Conservation (phyloP, 1,140 invertebrate species). For the Cardiocondyla obscurior region DNA sequence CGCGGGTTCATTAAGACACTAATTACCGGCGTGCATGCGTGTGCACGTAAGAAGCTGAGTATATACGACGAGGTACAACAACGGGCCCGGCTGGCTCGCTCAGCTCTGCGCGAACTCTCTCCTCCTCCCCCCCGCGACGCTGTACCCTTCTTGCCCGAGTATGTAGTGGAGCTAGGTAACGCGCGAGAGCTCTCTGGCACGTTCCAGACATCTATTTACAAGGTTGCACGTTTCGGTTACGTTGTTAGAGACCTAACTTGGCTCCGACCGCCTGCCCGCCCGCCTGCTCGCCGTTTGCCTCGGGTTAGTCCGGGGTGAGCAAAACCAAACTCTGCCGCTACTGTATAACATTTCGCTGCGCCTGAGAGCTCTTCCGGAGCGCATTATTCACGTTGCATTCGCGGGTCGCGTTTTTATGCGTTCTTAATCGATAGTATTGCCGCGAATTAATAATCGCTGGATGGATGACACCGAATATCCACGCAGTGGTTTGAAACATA, state of each 20-base stretch:
- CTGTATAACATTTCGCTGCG: constrained; percentile 51
- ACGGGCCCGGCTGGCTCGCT: constrained; percentile 41
- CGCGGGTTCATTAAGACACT: constrained; percentile 76
- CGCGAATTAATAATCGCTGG: too few species aligned
- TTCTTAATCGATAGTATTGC: background rate
- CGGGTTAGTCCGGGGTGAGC: constrained; percentile 22
- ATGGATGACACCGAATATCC: too few species aligned
- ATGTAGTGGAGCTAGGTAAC: constrained; percentile 32
- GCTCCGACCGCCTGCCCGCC: constrained; percentile 42
- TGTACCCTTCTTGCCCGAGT: constrained; percentile 58
- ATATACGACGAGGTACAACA: constrained; percentile 65
- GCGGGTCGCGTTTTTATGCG: constrained; percentile 20
- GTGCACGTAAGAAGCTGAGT: constrained; percentile 71
- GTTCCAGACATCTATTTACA: constrained; percentile 80
- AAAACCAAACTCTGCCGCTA: constrained; percentile 35
- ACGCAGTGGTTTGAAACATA: too few species aligned
- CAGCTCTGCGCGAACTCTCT: constrained; percentile 64
- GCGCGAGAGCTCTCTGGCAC: constrained; percentile 65
- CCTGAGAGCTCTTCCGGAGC: constrained; percentile 23
- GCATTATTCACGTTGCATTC: constrained; percentile 43
- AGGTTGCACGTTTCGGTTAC: constrained; percentile 74
- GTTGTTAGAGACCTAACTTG: constrained; percentile 66
- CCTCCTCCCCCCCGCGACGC: constrained; percentile 68
- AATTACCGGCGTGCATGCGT: constrained; percentile 79
- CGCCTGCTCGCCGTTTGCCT: constrained; percentile 5